These are phyloP conservation scores for Coreius guichenoti DNA, from an alignment of 2,797 vertebrate genomes.

Conservation along the genomic window DNA sequence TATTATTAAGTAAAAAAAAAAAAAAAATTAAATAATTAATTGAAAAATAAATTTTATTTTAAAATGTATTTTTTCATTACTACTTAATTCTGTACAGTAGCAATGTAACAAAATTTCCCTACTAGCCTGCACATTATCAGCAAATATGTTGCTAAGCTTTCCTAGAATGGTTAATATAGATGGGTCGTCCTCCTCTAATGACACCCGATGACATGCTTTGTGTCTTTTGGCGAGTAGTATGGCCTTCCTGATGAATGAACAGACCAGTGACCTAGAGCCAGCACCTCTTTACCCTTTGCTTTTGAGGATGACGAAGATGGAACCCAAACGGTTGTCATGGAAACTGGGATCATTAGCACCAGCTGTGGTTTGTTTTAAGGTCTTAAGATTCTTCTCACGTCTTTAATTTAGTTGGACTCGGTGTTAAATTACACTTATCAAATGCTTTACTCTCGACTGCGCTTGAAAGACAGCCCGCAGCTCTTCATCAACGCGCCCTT, in stretches of 20 bases:
- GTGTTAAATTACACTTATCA: constrained; percentile 45
- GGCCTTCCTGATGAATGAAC: constrained; percentile 30
- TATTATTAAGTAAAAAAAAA: no score
- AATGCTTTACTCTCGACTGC: constrained; percentile 31
- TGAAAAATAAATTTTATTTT: no score
- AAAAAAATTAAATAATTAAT: no score
- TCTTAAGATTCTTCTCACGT: constrained; percentile 46
- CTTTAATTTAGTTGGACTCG: constrained; percentile 46
- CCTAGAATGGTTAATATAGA: neutral
- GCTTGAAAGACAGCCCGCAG: constrained; percentile 13
- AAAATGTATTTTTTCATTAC: neutral
- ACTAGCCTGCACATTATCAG: neutral
- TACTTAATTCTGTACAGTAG: neutral
- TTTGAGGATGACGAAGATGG: constrained; percentile 28
- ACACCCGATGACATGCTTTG: constrained; percentile 7
- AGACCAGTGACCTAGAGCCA: constrained; percentile 31
- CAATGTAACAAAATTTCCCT: neutral
- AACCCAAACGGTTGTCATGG: constrained; percentile 44
- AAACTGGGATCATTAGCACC: constrained; percentile 46
- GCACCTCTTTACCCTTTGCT: constrained; percentile 28
- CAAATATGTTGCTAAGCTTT: constrained; percentile 6
- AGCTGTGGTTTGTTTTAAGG: constrained; percentile 47
- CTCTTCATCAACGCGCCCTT: constrained; percentile 2
- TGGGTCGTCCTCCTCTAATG: neutral
- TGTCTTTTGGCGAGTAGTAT: constrained; percentile 22